Evolutionary conservation across 2,797 vertebrate genomes (phyloP), one percentile per base, ranked within the genome.

Genomic region (Sciurus vulgaris): DNA sequence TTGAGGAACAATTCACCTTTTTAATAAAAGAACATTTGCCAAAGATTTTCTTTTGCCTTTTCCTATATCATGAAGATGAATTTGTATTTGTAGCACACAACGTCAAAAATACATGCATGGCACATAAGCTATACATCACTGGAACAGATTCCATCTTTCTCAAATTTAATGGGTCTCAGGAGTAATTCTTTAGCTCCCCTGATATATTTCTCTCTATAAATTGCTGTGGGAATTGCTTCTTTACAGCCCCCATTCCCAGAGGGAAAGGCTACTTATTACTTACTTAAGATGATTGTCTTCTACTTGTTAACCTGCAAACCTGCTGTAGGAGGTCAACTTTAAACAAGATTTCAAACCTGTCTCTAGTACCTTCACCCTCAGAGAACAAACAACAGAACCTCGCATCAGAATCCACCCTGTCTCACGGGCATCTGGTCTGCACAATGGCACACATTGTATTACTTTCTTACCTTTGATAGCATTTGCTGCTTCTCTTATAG

Each of bases 181-280:
- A 81, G 89, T 86, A 78, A 95, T 95, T 94, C 76, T 77, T 91
- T 49, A 93, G 63, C 26, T 59, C 84, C 44, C 38, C 35, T 79
- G 81, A 95, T 81, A 47, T 47, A 94, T 94, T 84, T 94, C 70
- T 96, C 47, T 59, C 10, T 86, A 49, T 69, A 79, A 91, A 89
- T 91, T 91, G 70, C 30, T 84, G 4, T 56, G 35, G 35, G 72
- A 67, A 97, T 95, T 87, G 70, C 28, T 61, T 93, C 74, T 78
- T 90, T 61, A 74, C 18, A 76, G n/a, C 4, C 44, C 41, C 38
- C 47, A 18, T 86, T 95, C 83, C 67, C 83, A 78, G 35, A 91
- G 61, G 51, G 9, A 91, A 90, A 82, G 94, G 26, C n/a, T 69
- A 91, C 84, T 83, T 91, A 73, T 74, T 63, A 54, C 35, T 85